Evolutionary conservation across 2,888 invertebrate species (phyloP), one percentile per base, ranked within the genome.

Genomic region (Caenorhabditis panamensis): DNA sequence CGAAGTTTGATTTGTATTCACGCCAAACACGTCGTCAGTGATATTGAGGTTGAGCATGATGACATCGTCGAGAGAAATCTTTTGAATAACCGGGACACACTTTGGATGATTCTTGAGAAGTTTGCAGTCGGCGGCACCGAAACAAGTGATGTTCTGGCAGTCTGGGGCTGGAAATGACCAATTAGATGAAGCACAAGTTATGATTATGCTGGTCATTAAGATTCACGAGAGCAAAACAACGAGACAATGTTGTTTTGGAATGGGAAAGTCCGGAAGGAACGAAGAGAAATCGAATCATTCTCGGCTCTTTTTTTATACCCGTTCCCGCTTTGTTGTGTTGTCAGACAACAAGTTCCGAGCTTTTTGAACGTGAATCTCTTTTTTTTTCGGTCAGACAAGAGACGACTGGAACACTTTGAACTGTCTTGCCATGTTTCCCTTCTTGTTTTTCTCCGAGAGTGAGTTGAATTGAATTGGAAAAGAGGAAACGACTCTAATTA

Each of bases 71-170:
- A 64, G 16, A 1, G 13, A 44, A 1, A 24, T 11, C 2, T 56
- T 64, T 20, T 56, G 49, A 47, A 47, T 8, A 16, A 58, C 18
- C 0, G 49, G 20, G 1, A 72, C 54, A 37, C 72, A 72, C 26
- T 64, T 72, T n/a, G 63, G 49, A 0, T 11, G 13, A 49, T 64
- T 64, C n/a, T 56, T 20, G 22, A 58, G 11, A 6, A 58, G 20
- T 36, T 31, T 53, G 47, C 72, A 72, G 18, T 72, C 58, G 24
- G 72, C 56, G 5, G 72, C 36, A 9, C 72, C 63, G 36, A 72
- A 72, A 47, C 72, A 64, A 16, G 44, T 64, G 41, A 64, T 36
- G 16, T 56, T 63, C 16, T 36, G 37, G 49, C 72, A 72, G n/a
- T 64, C 63, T 0, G 22, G 6, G 18, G 16, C n/a, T 44, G 41